Conservation (phyloP, 2,797 vertebrate genomes). For the Chrosomus eos region DNA sequence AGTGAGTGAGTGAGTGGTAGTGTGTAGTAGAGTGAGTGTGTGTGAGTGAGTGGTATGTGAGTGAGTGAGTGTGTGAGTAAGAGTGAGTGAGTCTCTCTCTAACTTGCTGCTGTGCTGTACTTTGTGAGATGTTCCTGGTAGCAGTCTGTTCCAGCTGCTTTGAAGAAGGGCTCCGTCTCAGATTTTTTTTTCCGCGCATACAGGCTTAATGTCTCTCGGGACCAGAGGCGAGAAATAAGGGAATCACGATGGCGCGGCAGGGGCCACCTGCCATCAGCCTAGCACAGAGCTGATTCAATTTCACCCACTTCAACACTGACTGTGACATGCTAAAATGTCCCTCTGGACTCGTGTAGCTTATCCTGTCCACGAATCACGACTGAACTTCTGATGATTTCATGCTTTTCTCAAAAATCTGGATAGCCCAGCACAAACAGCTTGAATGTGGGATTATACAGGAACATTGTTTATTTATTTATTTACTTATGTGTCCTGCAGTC, state of each 20-base stretch:
- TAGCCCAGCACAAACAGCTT: constrained; percentile 21
- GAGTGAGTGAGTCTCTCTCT: no score
- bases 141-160: constrained; percentile 23
- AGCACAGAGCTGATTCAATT: constrained; percentile 47
- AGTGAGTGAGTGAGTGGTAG: no score
- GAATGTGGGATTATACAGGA: constrained; percentile 27
- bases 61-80: background rate
- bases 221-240: constrained; percentile 25
- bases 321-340: constrained; percentile 36
- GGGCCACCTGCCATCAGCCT: constrained; percentile 25
- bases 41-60: no score
- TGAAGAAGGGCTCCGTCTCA: constrained; percentile 13
- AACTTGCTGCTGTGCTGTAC: background rate
- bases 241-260: background rate
- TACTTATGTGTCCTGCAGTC: background rate
- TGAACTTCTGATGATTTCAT: constrained; percentile 22
- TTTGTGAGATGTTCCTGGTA: constrained; percentile 43
- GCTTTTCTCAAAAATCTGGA: constrained; percentile 27
- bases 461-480: constrained; percentile 8
- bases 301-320: constrained; percentile 36
- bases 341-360: background rate
- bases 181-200: background rate
- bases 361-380: constrained; percentile 4
- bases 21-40: no score
- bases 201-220: constrained; percentile 19